These are phyloP conservation scores for Cryptoblepharus egeriae DNA, from an alignment of 2,797 vertebrate genomes.

Conservation along the genomic window DNA sequence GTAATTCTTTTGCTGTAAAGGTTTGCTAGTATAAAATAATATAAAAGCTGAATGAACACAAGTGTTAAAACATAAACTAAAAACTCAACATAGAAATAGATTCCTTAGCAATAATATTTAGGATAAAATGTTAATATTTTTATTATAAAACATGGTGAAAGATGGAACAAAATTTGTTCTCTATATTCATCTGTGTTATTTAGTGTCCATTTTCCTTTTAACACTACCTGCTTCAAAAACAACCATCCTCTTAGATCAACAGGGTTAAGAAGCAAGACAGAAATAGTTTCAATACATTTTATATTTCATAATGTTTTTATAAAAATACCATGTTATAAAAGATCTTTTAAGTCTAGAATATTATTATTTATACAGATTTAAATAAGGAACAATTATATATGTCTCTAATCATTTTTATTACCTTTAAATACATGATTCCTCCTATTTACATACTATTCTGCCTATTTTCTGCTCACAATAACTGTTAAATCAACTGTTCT, in stretches of 20 bases:
- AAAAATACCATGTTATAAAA: background rate
- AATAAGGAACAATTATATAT: background rate
- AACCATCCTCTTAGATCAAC: no score
- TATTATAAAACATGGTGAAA: constrained; percentile 13
- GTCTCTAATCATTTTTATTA: background rate
- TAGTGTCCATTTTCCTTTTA: background rate
- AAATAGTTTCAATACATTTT: no score
- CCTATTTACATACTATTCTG: background rate
- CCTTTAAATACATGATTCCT: no score
- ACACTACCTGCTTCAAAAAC: no score
- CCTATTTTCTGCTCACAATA: background rate
- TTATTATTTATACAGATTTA: background rate
- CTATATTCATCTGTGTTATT: background rate
- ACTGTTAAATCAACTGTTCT: background rate
- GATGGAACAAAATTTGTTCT: constrained; percentile 6
- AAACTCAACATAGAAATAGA: background rate
- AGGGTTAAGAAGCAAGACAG: no score
- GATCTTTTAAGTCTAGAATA: background rate
- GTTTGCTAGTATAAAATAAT: background rate
- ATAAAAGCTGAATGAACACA: constrained; percentile 19
- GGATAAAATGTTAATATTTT: background rate
- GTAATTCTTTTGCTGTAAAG: constrained; percentile 8
- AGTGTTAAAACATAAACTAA: background rate
- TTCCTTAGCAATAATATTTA: background rate
- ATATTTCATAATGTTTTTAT: background rate